A percentile compares a stretch with the other conserved stretches of the same genome.
These are phyloP conservation scores for Babylonia areolata DNA, from an alignment of 1,140 invertebrate species.

Conservation along the genomic window DNA sequence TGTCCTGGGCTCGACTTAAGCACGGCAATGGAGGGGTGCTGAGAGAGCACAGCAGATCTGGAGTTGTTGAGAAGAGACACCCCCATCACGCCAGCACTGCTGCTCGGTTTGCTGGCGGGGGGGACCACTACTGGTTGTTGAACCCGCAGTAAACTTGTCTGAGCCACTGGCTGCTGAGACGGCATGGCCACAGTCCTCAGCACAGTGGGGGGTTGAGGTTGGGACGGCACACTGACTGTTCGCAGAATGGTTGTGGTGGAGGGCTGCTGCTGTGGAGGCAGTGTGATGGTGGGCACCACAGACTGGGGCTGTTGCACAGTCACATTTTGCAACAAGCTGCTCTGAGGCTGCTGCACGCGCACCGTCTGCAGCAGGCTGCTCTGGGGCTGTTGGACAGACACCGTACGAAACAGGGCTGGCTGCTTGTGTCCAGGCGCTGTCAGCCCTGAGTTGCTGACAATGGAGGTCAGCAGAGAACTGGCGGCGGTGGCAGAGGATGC, in stretches of 20 bases:
- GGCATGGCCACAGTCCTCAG: not conserved
- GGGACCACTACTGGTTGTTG: not conserved
- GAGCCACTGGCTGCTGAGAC: not conserved
- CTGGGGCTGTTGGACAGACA: constrained; percentile 16
- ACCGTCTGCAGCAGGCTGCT: constrained; percentile 2
- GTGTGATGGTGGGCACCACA: constrained; percentile 4
- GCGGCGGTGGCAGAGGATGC: constrained; percentile 20
- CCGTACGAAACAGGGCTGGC: constrained; percentile 6
- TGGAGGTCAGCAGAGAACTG: constrained; percentile 34
- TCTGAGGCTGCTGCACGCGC: constrained; percentile 11
- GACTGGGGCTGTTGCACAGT: not conserved
- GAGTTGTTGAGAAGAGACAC: constrained; percentile 24
- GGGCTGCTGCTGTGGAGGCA: not conserved
- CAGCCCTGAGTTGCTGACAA: constrained; percentile 2
- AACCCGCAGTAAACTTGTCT: constrained; percentile 14
- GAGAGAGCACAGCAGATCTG: not conserved
- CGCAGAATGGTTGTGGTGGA: not conserved
- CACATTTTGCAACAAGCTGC: not conserved
- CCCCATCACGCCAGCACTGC: not conserved
- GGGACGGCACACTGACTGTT: constrained; percentile 10
- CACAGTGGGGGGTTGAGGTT: not conserved
- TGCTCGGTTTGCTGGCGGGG: not conserved
- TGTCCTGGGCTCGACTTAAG: not conserved
- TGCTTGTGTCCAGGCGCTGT: not conserved
- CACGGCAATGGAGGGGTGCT: not conserved